Conservation (phyloP, 2,888 invertebrate species). For the Rutpela maculata region DNA sequence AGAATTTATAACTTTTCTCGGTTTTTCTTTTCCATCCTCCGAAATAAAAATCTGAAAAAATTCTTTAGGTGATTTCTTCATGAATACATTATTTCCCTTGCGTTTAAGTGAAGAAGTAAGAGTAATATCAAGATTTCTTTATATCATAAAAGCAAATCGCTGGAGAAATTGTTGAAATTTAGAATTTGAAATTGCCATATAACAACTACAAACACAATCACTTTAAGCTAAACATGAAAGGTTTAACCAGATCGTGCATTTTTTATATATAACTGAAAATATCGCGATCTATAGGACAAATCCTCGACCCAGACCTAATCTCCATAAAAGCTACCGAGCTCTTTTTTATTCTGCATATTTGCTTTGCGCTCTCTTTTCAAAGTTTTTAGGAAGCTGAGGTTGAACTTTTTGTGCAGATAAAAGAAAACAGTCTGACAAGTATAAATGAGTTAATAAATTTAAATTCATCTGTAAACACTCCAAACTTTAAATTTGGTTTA, state of each 20-base stretch:
- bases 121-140: too few species aligned
- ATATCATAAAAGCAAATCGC: too few species aligned
- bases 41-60: too few species aligned
- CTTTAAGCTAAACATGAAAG: not conserved
- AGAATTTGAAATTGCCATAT: not conserved
- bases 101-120: too few species aligned
- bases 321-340: not conserved
- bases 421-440: conserved; percentile 1
- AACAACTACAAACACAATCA: not conserved
- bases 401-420: conserved; percentile 7
- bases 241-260: not conserved
- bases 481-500: too few species aligned
- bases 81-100: too few species aligned
- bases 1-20: too few species aligned
- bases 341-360: conserved; percentile 3
- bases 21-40: too few species aligned
- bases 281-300: not conserved
- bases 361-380: not conserved
- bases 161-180: too few species aligned
- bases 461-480: not conserved
- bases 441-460: conserved; percentile 1
- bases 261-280: not conserved
- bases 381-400: conserved; percentile 1
- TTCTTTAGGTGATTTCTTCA: too few species aligned
- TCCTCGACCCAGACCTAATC: conserved; percentile 3